Evolutionary conservation across 2,888 invertebrate genomes (phyloP).

Genomic region (Schizotus pectinicornis): DNA sequence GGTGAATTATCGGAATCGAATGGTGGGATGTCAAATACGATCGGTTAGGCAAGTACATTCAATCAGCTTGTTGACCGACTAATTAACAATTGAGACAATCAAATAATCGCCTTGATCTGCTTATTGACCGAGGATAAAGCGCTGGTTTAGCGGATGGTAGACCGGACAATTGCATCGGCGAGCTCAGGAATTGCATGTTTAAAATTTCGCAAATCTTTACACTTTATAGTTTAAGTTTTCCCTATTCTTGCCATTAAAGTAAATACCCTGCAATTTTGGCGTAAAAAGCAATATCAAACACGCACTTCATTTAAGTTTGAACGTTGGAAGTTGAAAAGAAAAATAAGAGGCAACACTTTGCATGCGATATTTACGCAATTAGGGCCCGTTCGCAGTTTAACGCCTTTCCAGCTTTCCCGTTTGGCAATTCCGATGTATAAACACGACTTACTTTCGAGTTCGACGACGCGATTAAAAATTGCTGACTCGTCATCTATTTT

Average conservation of each 20-base stretch:
- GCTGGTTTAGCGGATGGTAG: background rate
- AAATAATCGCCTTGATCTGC: too few relatives aligned
- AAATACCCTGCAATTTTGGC: slow-evolving; percentile 13
- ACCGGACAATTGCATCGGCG: background rate
- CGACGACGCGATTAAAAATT: background rate
- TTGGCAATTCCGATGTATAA: background rate
- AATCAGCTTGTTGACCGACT: too few relatives aligned
- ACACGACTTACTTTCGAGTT: background rate
- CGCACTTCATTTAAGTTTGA: slow-evolving; percentile 5
- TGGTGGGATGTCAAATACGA: too few relatives aligned
- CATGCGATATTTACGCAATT: slow-evolving; percentile 12
- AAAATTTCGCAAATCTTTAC: slow-evolving; percentile 14
- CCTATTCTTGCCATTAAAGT: slow-evolving; percentile 9
- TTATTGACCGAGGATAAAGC: too few relatives aligned
- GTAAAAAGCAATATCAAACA: slow-evolving; percentile 12
- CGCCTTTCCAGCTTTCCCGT: background rate
- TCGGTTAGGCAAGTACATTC: too few relatives aligned
- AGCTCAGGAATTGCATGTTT: background rate
- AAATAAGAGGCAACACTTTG: background rate
- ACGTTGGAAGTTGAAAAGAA: background rate
- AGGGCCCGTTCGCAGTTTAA: background rate
- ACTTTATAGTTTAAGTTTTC: slow-evolving; percentile 15
- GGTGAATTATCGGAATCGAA: too few relatives aligned
- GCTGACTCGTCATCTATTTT: background rate
- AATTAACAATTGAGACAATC: too few relatives aligned